Evolutionary conservation across 2,888 invertebrate species (phyloP), one percentile per base, ranked within the genome.

Genomic region (Sinelater perroti): DNA sequence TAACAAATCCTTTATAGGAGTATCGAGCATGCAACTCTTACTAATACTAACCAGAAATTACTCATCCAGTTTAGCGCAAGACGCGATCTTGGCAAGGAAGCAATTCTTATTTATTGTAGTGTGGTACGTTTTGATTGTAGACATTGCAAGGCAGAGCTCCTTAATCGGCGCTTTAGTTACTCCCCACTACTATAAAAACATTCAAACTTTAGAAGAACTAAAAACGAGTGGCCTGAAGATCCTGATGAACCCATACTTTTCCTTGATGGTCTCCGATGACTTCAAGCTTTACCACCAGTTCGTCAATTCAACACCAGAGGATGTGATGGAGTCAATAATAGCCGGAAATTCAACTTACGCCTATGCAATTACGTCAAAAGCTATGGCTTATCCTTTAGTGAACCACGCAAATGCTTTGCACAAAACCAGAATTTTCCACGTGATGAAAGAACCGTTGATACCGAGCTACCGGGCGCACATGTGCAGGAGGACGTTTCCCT

Each of bases 391-490:
- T 3, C 31, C 30, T 13, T 26, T 30, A 1, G 3, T 18, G 4
- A 8, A 26, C n/a, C 5, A 13, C 7, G 8, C 11, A 6, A 33
- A 24, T 14, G 21, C 16, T 2, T 16, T 28, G 17, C 30, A 31
- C 30, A 10, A 17, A 4, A 11, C 11, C 2, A 1, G 1, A 3
- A 3, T 35, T 3, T 56, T 44, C 45, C 26, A 45, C 4, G 16
- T 51, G 1, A 16, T 56, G 13, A 10, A 20, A 7, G 51, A 51
- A 17, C 14, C n/a, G 8, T 49, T 42, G 14, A 20, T 56, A 1
- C 56, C 56, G 3, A 33, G 44, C 2, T 44, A 28, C 13, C 26
- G 47, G 5, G 20, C 44, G 11, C 44, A 56, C 21, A 7, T 51
- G 2, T 50, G 44, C 16, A 35, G 30, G 1, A 35, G 21, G 11